phyloP scores from a whole-genome alignment of 2,888 invertebrate genomes.

The Punctoribates punctum region DNA sequence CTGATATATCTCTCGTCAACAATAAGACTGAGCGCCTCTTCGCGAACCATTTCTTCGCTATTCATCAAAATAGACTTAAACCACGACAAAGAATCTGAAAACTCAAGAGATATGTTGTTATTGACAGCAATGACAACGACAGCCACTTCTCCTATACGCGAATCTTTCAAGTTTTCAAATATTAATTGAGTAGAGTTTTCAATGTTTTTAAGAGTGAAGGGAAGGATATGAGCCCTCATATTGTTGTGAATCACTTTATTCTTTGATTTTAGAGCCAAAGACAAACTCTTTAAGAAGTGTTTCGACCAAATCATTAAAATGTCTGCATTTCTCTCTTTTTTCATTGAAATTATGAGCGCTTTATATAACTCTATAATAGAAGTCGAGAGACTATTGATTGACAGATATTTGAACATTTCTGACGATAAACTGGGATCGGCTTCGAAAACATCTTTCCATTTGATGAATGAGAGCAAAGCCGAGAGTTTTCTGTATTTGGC shows the following conservation, averaged over 20 bases:
- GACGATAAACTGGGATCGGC: not conserved
- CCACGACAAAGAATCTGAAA: constrained; percentile 15
- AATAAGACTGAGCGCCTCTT: constrained; percentile 17
- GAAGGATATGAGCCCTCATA: constrained; percentile 30
- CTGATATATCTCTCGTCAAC: constrained; percentile 32
- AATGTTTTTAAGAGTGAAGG: constrained; percentile 33
- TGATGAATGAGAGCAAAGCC: not conserved
- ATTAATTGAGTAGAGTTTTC: constrained; percentile 30
- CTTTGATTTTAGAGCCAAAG: not conserved
- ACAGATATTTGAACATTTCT: constrained; percentile 36
- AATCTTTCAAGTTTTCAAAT: constrained; percentile 8
- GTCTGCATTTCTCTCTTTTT: not conserved
- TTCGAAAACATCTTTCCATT: not conserved
- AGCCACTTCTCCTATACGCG: constrained; percentile 13
- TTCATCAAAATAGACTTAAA: constrained; percentile 18
- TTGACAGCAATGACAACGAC: constrained; percentile 22
- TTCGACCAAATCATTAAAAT: constrained; percentile 21
- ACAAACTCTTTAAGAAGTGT: constrained; percentile 12
- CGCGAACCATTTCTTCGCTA: constrained; percentile 37
- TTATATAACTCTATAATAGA: constrained; percentile 39
- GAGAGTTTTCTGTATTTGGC: constrained; percentile 40
- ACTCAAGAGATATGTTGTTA: not conserved
- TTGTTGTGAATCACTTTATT: constrained; percentile 38
- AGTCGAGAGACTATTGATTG: constrained; percentile 35
- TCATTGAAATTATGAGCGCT: constrained; percentile 23